Base-by-base conservation (phyloP, 2,113 vertebrate species). In the Danionella cerebrum region DNA sequence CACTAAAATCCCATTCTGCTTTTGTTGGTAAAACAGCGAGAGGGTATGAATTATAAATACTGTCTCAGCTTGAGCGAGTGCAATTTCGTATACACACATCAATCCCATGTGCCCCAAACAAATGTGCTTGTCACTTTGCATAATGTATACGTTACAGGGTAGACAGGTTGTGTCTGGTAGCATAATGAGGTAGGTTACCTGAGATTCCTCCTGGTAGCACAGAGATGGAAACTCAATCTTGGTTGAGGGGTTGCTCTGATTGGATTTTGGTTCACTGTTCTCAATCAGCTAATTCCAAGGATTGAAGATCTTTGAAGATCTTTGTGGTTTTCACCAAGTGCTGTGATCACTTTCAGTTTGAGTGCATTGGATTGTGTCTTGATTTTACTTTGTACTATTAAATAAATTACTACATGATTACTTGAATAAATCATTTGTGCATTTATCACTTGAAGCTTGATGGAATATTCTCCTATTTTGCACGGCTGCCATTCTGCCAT, bases 41-140 rank as follows among this genome's bases (percentile, higher is more conserved):
- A 65, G 67, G 59, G 58, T 70, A 57, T 77, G 68, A 77, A 73
- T 77, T 73, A 68, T 73, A 63, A 73, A 74, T 77, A 51, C 27
- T 31, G 51, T 52, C 42, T 59, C 44, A 12, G 44, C 59, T 70
- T 54, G 36, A 50, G 55, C 47, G 60, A 69, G 41, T 35, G 65
- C 39, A 55, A 64, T 66, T 62, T 65, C 48, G 71, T 74, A 69
- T 71, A 71, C 65, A 70, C 39, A 33, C 54, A 70, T 70, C 60
- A 67, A 42, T 73, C 70, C 67, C 59, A 68, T 64, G 66, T 73
- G 63, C 13, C 52, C 51, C 66, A 58, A 47, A 65, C 64, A 69
- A 70, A 70, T 67, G 58, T 72, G 47, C 64, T 64, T 78, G 70
- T 76, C 70, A 71, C 57, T 73, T 70, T 73, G 64, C 73, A 76